phyloP scores from a whole-genome alignment of 2,888 invertebrate genomes.

The Odontocolon sp. region DNA sequence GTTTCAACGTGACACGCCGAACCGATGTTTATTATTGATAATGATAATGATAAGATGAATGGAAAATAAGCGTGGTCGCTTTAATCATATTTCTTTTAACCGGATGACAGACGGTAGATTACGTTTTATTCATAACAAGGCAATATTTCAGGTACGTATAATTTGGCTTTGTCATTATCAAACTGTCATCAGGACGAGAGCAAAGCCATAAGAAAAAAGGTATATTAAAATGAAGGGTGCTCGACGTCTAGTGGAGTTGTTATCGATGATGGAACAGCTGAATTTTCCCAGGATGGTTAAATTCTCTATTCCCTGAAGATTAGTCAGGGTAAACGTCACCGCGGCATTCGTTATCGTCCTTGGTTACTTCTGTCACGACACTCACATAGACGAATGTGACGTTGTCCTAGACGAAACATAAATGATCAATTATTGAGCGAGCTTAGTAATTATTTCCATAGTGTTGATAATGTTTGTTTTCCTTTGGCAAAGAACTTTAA shows the following conservation, averaged over 20 bases:
- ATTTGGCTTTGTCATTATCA: not conserved
- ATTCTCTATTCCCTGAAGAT: slow-evolving; percentile 14
- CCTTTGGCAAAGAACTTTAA: not conserved
- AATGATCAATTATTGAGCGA: slow-evolving; percentile 15
- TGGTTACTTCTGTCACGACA: not conserved
- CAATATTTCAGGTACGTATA: not conserved
- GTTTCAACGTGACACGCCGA: no score
- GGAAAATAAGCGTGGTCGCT: not conserved
- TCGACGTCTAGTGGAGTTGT: not conserved
- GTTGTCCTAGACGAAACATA: slow-evolving; percentile 1
- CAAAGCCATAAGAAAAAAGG: not conserved
- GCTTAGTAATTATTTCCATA: not conserved
- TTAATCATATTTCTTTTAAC: slow-evolving; percentile 10
- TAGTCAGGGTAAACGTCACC: not conserved
- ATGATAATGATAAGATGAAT: not conserved
- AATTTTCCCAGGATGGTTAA: slow-evolving; percentile 2
- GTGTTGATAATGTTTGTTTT: not conserved
- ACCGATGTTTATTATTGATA: not conserved
- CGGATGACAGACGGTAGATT: not conserved
- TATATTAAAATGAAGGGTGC: not conserved
- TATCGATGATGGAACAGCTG: slow-evolving; percentile 34
- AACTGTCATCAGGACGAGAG: not conserved
- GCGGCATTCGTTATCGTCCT: not conserved
- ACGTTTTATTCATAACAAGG: not conserved
- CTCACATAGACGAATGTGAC: no score